Base-by-base conservation (phyloP, 2,888 invertebrate genomes). In the Drosophila borborema region DNA sequence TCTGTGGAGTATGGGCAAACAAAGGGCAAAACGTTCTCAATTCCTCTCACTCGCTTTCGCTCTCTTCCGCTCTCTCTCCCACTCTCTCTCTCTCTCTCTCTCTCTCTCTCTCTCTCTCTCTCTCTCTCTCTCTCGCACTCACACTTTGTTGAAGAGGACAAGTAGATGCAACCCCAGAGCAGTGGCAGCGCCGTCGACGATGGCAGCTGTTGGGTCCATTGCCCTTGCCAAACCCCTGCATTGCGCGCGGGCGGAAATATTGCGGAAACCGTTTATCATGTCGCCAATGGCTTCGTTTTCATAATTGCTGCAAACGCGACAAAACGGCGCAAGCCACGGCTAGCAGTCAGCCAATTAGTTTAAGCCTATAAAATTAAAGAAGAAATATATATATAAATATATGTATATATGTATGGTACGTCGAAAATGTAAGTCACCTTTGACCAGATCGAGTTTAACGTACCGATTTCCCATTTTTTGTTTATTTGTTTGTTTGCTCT, bases 221-320 rank as follows among this genome's bases (percentile, higher is more conserved):
- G 83, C 71, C 76, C 83, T 64, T 58, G 69, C 66, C 68, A 77
- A 70, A 64, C 77, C 72, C 62, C 46, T 28, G 45, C 67, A 49
- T 2, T 28, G 34, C 28, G 72, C 38, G 60, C 34, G 55, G 72
- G 60, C 84, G 84, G 86, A 86, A 86, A 86, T 81, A 86, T 90
- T 81, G 90, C 86, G 90, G 86, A 87, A 87, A 87, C 86, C 90
- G 90, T 87, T 90, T 89, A 87, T 87, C 87, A 87, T 89, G 90
- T 89, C 87, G 87, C 90, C 86, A 86, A 90, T 86, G 89, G 89
- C 86, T 84, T 82, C 73, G 72, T 86, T 86, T 88, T 88, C 80
- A 90, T 84, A 89, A 89, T 89, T 89, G 88, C 82, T 81, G 84
- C 23, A n/a, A 56, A 46, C 63, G 45, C 51, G 71, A 55, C 56